Base-by-base conservation (phyloP, 2,888 invertebrate species). In the Desoria tigrina region DNA sequence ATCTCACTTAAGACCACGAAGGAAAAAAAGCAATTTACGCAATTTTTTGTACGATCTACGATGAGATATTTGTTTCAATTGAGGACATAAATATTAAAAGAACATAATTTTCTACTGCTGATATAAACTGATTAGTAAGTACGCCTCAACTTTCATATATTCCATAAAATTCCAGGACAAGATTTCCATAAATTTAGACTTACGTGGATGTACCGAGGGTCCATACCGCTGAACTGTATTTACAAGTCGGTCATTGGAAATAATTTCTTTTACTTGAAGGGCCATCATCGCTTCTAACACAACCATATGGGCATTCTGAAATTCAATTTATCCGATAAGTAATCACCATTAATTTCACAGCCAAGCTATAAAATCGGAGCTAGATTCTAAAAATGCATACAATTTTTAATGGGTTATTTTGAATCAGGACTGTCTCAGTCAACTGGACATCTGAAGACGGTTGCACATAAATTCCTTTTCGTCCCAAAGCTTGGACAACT, bases 271-370 rank as follows among this genome's bases (percentile, higher is more conserved):
- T 76, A 93, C 90, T 84, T 94, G 95, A 77, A 96, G 85, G 80
- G 87, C 86, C 95, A 96, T 95, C 81, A 96, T 85, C 77, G 93
- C 91, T 83, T 96, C 95, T 82, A 95, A 91, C 82, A 97, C 91
- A 80, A 91, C 88, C 89, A 96, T 90, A 82, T 97, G 96, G 78
- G 94, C 93, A 81, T 88, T 89, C 95, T 95, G n/a, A 85, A 82
- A 32, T 27, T 53, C 4, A 32, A 23, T 7, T 4, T 53, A 16
- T 14, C 53, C n/a, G n/a, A n/a, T n/a, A 21, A 50, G 7, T 11
- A 21, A 50, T 50, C 18, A 50, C n/a, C n/a, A n/a, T n/a, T n/a
- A n/a, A n/a, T n/a, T n/a, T n/a, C n/a, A n/a, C n/a, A n/a, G n/a
- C n/a, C n/a, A n/a, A n/a, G n/a, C n/a, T n/a, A n/a, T n/a, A n/a